Evolutionary conservation across 2,113 vertebrate species (phyloP), one percentile per base, ranked within the genome.

Genomic region (Hassar affinis): DNA sequence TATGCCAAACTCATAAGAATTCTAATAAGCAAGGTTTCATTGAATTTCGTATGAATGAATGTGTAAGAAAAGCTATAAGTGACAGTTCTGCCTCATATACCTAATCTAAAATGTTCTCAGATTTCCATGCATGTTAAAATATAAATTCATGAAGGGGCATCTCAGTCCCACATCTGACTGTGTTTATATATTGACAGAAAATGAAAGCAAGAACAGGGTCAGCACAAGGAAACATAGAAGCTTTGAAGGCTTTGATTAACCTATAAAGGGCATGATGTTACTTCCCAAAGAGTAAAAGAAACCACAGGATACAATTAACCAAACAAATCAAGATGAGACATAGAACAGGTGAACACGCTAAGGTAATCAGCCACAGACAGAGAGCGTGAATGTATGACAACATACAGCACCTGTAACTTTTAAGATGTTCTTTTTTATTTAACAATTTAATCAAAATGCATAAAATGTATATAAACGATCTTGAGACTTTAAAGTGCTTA

Each of bases 1-100:
- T n/a, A 57, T 35, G 52, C 75, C 49, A 77, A 42, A 78, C 33
- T 25, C 30, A 42, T 59, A 59, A 38, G 54, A 78, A 59, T 78
- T 59, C n/a, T 57, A 38, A 78, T 59, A 59, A 42, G 76, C 25
- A 3, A 15, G 54, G 15, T 54, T 33, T 76, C 9, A 0, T 51
- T 30, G 15, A 15, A 74, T 56, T 56, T 25, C 25, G 33, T 1
- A 77, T 56, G 30, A 77, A 77, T 20, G 74, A 35, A 77, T 38
- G 17, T 11, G 18, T 9, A 52, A 74, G 11, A 38, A 59, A 18
- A 17, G 35, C 33, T 17, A 78, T 14, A 27, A 27, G 38, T 27
- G 25, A 61, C 17, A 45, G n/a, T 27, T 4, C 68, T 71, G 38
- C 4, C 20, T 71, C 20, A 71, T 10, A 38, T 2, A 20, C 20